These are phyloP conservation scores for Ptychochromis oligacanthus DNA, from an alignment of 2,113 vertebrate genomes.

Conservation along the genomic window DNA sequence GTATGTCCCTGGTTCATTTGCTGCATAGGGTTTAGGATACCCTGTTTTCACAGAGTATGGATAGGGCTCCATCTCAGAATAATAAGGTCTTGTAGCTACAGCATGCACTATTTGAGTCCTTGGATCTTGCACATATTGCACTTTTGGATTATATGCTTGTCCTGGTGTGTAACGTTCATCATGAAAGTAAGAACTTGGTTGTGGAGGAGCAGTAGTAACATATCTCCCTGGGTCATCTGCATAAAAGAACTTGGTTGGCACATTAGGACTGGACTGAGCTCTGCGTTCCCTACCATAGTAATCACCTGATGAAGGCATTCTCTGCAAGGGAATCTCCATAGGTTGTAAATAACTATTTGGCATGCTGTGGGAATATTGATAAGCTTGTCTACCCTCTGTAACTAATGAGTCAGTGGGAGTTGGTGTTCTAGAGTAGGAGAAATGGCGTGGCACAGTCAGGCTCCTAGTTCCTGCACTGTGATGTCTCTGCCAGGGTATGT, in stretches of 20 bases:
- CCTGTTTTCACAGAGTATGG: conserved; percentile 70
- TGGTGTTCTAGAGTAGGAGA: conserved; percentile 84
- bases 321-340: conserved; percentile 80
- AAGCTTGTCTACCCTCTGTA: conserved; percentile 81
- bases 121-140: conserved; percentile 82
- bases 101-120: conserved; percentile 78
- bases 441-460: conserved; percentile 86
- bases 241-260: conserved; percentile 91
- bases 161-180: conserved; percentile 81
- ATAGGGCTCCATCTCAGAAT: conserved; percentile 74
- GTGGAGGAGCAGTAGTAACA: conserved; percentile 73
- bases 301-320: conserved; percentile 82
- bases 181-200: conserved; percentile 80
- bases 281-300: conserved; percentile 83
- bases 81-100: conserved; percentile 75
- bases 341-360: conserved; percentile 80
- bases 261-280: conserved; percentile 82
- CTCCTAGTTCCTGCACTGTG: conserved; percentile 77
- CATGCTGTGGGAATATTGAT: conserved; percentile 83
- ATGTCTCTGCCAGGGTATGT: conserved; percentile 81
- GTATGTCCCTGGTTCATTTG: conserved; percentile 81
- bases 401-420: conserved; percentile 90
- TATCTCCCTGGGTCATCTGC: conserved; percentile 85
- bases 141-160: conserved; percentile 79
- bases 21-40: conserved; percentile 77